A percentile compares a stretch with the other conserved stretches of the same genome.
Conservation (phyloP, 2,797 vertebrate genomes). For the Tenualosa thibaudeaui region DNA sequence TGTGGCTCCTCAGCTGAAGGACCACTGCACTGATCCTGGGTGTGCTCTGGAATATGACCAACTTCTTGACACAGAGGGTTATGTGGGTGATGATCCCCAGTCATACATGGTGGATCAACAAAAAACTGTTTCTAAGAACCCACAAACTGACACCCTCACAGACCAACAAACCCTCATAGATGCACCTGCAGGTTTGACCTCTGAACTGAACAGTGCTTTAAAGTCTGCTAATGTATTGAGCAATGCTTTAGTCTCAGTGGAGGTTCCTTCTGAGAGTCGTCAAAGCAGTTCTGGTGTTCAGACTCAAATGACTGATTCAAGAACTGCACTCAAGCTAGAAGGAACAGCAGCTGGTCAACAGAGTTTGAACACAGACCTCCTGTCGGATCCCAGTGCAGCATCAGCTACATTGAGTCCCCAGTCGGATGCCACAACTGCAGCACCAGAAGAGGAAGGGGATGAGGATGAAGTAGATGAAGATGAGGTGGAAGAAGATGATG, state of each 20-base stretch:
- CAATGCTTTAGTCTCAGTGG: background rate
- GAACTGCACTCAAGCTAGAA: no score
- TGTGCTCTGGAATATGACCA: background rate
- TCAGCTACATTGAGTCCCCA: background rate
- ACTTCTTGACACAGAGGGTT: conserved; percentile 9
- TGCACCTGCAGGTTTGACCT: background rate
- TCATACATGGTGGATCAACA: background rate
- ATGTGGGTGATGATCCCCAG: background rate
- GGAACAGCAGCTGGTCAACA: no score
- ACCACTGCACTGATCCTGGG: no score
- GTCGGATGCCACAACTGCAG: background rate
- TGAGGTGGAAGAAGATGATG: background rate
- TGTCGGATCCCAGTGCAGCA: background rate
- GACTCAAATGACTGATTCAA: no score
- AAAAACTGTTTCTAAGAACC: background rate
- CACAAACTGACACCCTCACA: background rate
- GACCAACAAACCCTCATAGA: background rate
- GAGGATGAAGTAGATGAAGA: background rate
- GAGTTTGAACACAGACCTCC: no score
- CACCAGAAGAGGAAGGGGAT: background rate
- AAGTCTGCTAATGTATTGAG: background rate
- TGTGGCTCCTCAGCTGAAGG: background rate
- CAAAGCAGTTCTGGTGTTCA: background rate
- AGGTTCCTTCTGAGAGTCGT: background rate
- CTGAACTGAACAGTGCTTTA: background rate